Conservation (phyloP, 2,113 vertebrate genomes). For the Chloropsis hardwickii region DNA sequence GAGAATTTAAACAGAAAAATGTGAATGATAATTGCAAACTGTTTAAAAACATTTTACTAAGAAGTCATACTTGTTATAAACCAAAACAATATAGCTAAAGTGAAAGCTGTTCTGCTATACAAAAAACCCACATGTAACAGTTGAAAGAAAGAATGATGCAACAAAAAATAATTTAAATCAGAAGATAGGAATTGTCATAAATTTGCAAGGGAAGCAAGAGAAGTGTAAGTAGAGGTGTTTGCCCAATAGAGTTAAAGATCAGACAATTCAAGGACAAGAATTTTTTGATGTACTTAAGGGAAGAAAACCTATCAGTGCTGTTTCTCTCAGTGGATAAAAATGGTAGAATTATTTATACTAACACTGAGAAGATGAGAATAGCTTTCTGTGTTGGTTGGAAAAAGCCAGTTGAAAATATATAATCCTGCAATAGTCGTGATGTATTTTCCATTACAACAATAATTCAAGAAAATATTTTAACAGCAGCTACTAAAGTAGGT, state of each 20-base stretch:
- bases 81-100: constrained; percentile 10
- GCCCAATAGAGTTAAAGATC: not conserved
- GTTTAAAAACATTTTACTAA: constrained; percentile 34
- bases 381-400: not conserved
- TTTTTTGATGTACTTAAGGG: not conserved
- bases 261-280: not conserved
- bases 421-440: not conserved
- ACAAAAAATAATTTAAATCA: constrained; percentile 28
- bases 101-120: constrained; percentile 4
- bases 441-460: constrained; percentile 35
- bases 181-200: constrained; percentile 1
- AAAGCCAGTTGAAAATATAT: not conserved
- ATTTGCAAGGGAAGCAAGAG: not conserved
- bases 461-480: constrained; percentile 38
- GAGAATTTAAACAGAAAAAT: constrained; percentile 52
- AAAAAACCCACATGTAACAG: not conserved
- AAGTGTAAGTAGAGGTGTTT: not conserved
- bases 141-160: not conserved
- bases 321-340: not conserved
- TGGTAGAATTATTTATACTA: not conserved
- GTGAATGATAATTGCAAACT: constrained; percentile 40
- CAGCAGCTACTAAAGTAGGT: not conserved
- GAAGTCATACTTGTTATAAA: not conserved
- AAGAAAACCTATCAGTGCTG: not conserved
- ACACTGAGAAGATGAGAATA: not conserved